These are phyloP conservation scores for Eristalinus aeneus DNA, from an alignment of 2,888 invertebrate genomes.

Conservation along the genomic window DNA sequence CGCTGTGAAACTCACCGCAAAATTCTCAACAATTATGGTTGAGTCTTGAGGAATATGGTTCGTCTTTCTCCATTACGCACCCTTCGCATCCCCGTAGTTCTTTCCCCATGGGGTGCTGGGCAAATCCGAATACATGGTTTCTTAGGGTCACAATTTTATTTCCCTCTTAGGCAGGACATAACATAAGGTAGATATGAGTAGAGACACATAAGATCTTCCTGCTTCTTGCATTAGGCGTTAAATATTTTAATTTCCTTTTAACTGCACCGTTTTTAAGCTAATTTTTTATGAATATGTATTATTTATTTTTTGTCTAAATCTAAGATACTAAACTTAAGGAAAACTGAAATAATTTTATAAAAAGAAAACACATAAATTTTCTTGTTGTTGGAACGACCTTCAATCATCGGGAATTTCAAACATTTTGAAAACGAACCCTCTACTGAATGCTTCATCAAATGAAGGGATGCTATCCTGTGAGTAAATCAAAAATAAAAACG, in stretches of 20 bases:
- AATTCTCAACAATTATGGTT: too few species aligned
- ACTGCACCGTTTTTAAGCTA: constrained; percentile 17
- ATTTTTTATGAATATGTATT: background rate
- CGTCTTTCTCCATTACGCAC: too few species aligned
- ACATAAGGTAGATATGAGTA: constrained; percentile 22
- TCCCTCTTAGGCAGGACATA: background rate
- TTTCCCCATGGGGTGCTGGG: background rate
- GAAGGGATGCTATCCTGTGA: constrained; percentile 89
- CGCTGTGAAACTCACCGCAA: too few species aligned
- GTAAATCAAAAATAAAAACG: constrained; percentile 78
- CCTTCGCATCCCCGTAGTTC: background rate
- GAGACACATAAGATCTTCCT: background rate
- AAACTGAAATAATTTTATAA: constrained; percentile 12
- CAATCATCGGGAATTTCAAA: constrained; percentile 15
- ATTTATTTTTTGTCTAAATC: constrained; percentile 5
- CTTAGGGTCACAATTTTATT: background rate
- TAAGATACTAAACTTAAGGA: constrained; percentile 21
- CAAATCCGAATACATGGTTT: too few species aligned
- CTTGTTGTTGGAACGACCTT: constrained; percentile 57
- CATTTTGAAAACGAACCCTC: background rate
- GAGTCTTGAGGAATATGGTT: too few species aligned
- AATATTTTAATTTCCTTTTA: constrained; percentile 35
- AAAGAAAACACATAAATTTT: constrained; percentile 37
- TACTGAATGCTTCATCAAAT: constrained; percentile 75
- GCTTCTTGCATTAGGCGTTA: constrained; percentile 48